These are phyloP conservation scores for Chymomyza amoena DNA, from an alignment of 2,888 invertebrate genomes.

Conservation along the genomic window DNA sequence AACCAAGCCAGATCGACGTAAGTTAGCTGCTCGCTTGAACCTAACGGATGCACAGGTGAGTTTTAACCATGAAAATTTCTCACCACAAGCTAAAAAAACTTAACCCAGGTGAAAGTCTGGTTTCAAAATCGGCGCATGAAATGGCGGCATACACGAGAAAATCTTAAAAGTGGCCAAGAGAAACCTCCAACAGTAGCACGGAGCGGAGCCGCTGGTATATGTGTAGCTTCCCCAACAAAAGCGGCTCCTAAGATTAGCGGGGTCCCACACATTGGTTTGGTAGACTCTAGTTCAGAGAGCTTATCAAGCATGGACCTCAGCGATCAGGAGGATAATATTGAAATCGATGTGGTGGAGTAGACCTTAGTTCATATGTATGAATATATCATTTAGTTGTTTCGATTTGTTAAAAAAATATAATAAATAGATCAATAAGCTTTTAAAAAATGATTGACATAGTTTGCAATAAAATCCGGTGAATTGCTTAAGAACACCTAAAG, in stretches of 20 bases:
- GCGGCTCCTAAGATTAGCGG: not conserved
- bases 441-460: too few relatives aligned
- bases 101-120: conserved; percentile 91
- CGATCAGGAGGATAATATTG: conserved; percentile 72
- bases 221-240: conserved; percentile 13
- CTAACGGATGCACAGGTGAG: conserved; percentile 94
- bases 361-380: not conserved
- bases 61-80: not conserved
- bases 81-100: not conserved
- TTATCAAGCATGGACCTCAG: conserved; percentile 70
- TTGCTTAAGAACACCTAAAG: too few relatives aligned
- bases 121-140: conserved; percentile 94
- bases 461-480: too few relatives aligned
- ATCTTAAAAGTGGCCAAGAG: conserved; percentile 78
- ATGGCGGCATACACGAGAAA: conserved; percentile 89
- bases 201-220: conserved; percentile 1
- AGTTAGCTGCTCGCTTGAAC: conserved; percentile 93
- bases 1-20: conserved; percentile 95
- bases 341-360: conserved; percentile 76
- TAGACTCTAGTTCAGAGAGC: conserved; percentile 68
- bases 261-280: not conserved
- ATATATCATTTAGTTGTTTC: not conserved
- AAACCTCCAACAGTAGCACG: conserved; percentile 51
- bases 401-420: not conserved
- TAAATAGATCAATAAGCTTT: not conserved